These are phyloP conservation scores for Clitarchus hookeri DNA, from an alignment of 2,888 invertebrate species.

Conservation along the genomic window DNA sequence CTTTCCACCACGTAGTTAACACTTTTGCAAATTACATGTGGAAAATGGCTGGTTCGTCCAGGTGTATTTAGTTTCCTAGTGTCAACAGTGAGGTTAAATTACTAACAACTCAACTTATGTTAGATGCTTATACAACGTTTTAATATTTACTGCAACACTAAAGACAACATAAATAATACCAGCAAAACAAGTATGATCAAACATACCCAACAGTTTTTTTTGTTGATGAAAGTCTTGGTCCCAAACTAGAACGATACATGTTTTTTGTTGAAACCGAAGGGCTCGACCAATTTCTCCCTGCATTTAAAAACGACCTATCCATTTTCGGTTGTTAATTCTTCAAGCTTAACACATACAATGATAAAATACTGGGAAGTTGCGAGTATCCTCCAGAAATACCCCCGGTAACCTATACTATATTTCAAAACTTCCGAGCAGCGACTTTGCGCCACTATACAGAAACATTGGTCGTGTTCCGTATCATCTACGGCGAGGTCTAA, in stretches of 20 bases:
- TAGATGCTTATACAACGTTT: no score
- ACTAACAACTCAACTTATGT: not conserved
- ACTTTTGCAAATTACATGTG: slow-evolving; percentile 77
- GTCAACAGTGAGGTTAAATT: not conserved
- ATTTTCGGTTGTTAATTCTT: not conserved
- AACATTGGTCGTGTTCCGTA: no score
- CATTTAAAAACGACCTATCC: not conserved
- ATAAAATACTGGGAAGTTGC: no score
- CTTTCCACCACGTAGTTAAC: slow-evolving; percentile 75
- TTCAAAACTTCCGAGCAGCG: no score
- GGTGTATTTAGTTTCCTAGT: slow-evolving; percentile 61
- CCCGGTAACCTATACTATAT: no score
- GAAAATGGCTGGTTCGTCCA: slow-evolving; percentile 67
- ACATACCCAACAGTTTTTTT: not conserved
- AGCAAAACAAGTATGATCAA: not conserved
- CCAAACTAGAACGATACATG: not conserved
- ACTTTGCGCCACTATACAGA: no score
- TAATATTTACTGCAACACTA: not conserved
- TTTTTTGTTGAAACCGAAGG: not conserved
- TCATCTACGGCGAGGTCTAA: no score
- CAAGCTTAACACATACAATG: no score
- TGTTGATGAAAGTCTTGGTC: not conserved
- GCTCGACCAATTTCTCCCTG: not conserved
- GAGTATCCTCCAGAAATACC: no score
- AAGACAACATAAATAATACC: not conserved